Conservation (phyloP, 2,113 vertebrate genomes). For the Romanogobio albipinnatus region DNA sequence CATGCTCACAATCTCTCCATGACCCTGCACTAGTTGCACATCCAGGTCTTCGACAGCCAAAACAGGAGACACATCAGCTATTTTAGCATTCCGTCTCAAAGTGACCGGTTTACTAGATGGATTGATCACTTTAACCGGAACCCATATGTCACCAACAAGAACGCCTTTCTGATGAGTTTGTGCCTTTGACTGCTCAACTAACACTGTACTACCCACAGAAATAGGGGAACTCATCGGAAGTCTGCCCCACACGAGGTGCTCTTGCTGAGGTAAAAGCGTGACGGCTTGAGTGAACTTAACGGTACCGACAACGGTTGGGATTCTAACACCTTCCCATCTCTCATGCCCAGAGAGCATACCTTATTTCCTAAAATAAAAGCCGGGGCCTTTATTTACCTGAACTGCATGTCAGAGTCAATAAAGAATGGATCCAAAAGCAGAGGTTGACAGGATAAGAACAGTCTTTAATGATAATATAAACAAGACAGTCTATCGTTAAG, state of each 20-base stretch:
- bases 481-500: no score
- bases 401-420: no score
- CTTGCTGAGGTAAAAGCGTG: not conserved
- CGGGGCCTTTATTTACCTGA: no score
- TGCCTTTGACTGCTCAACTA: slow-evolving; percentile 21
- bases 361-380: no score
- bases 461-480: no score
- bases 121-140: slow-evolving; percentile 43
- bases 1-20: no score
- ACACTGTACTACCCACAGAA: slow-evolving; percentile 6
- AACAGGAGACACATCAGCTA: no score
- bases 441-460: no score
- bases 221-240: not conserved
- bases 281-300: slow-evolving; percentile 38
- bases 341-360: not conserved
- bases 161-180: not conserved
- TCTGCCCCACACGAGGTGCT: slow-evolving; percentile 49
- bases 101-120: slow-evolving; percentile 10
- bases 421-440: no score
- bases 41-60: no score
- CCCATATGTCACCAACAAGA: slow-evolving; percentile 40
- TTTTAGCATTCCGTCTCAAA: slow-evolving; percentile 21
- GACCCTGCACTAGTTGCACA: no score
- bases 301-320: slow-evolving; percentile 17
- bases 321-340: slow-evolving; percentile 9